Conservation (phyloP, 2,797 vertebrate species). For the Liparis tanakae region DNA sequence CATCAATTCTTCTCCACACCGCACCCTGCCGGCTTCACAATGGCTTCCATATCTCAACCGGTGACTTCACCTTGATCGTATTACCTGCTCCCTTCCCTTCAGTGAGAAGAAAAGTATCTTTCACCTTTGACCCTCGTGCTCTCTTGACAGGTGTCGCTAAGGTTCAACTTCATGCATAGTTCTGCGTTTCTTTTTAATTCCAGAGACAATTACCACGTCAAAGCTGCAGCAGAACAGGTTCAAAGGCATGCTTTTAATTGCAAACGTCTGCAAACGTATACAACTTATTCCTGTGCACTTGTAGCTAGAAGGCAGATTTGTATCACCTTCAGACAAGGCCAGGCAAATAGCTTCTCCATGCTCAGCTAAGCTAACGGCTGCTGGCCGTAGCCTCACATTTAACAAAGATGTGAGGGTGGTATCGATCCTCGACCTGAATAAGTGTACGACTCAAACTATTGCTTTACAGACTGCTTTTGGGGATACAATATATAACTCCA, state of each 20-base stretch:
- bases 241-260: conserved; percentile 1
- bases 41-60: conserved; percentile 61
- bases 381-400: neutral
- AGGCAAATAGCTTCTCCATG: neutral
- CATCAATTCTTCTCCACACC: conserved; percentile 53
- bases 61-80: conserved; percentile 77
- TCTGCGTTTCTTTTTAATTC: conserved; percentile 6
- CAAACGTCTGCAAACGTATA: neutral
- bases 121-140: conserved; percentile 66
- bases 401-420: neutral
- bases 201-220: neutral
- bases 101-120: conserved; percentile 59
- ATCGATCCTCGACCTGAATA: neutral
- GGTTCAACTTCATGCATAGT: conserved; percentile 26
- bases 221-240: conserved; percentile 19
- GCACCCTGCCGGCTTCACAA: conserved; percentile 63
- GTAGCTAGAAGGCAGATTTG: neutral
- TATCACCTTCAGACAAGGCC: neutral
- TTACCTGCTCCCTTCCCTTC: conserved; percentile 60
- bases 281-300: neutral
- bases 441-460: neutral
- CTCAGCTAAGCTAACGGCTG: neutral
- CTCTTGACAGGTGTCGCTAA: conserved; percentile 52
- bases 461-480: conserved; percentile 18
- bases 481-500: neutral